Evolutionary conservation across 2,888 invertebrate species (phyloP), one percentile per base, ranked within the genome.

Genomic region (Habrosyne pyritoides): DNA sequence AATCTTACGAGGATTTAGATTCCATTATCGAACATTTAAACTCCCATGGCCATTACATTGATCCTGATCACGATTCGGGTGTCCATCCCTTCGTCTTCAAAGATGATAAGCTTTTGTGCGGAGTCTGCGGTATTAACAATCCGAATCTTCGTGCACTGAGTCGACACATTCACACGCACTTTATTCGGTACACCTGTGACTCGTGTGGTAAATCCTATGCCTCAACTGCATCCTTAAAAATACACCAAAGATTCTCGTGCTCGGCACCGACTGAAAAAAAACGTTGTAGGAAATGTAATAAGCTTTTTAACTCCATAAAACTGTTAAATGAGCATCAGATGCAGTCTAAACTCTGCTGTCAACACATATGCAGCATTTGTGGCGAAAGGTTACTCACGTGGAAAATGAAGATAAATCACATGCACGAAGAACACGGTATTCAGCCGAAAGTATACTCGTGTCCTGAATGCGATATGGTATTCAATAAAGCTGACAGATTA

Each of bases 151-250:
- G 79, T 0, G 65, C 68, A 8, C 59, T 83, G 7, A 83, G 80
- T 52, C 73, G 75, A 21, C 84, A 84, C 54, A 79, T 78, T 52
- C 75, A 79, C 30, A 69, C 69, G 0, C 84, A 85, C 64, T 83
- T 67, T 52, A 60, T 64, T 6, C 80, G 78, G 47, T 76, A 69
- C 56, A 79, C 79, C 0, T 85, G 83, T 46, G 81, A 79, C 26
- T 70, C 67, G 10, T 85, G 84, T 56, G 84, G 84, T 1, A 83
- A 80, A 55, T 74, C 72, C 1, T 83, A 77, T 54, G 66, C 74
- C 1, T 72, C 74, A 0, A 57, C 60, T 2, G 61, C 71, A 0
- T 69, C 79, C 3, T 62, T 83, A 2, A 60, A 67, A 1, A 55
- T 64, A 12, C 84, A 84, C 53, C 65, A 71, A 14, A 66, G 67